Conservation (phyloP, 2,113 vertebrate species). For the Dicaeum eximium region DNA sequence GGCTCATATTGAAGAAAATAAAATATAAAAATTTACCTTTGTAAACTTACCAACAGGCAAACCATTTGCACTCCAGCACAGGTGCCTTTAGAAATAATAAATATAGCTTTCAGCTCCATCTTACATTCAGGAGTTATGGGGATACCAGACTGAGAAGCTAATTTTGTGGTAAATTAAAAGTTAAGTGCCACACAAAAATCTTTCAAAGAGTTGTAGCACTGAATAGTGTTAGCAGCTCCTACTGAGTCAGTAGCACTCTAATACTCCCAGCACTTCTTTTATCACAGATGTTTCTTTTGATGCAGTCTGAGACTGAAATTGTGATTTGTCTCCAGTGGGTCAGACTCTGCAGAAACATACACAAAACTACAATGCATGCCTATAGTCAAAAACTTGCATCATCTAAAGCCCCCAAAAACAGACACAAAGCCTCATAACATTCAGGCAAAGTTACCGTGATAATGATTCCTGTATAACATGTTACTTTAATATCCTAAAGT, state of each 20-base stretch:
- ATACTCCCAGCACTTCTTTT: conserved; percentile 15
- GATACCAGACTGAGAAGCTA: not conserved
- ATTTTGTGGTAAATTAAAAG: not conserved
- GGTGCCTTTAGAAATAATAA: not conserved
- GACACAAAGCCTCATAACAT: not conserved
- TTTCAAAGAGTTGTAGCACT: not conserved
- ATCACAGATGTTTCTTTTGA: not conserved
- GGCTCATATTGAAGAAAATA: not conserved
- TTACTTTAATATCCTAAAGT: not conserved
- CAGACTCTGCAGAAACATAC: not conserved
- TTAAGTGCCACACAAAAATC: not conserved
- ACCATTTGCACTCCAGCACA: not conserved
- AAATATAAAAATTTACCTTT: not conserved
- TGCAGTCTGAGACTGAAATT: not conserved
- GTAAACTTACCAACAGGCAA: not conserved
- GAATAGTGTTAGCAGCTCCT: conserved; percentile 19
- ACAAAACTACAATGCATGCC: not conserved
- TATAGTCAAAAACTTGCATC: not conserved
- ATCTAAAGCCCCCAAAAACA: accelerated
- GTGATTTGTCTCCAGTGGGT: not conserved
- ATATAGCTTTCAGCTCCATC: not conserved
- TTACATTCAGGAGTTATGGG: not conserved
- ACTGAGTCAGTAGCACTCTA: conserved; percentile 27
- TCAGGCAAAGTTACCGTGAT: not conserved
- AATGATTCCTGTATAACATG: accelerated